phyloP scores from a whole-genome alignment of 2,797 vertebrate species.

The Jordanella pulchra region DNA sequence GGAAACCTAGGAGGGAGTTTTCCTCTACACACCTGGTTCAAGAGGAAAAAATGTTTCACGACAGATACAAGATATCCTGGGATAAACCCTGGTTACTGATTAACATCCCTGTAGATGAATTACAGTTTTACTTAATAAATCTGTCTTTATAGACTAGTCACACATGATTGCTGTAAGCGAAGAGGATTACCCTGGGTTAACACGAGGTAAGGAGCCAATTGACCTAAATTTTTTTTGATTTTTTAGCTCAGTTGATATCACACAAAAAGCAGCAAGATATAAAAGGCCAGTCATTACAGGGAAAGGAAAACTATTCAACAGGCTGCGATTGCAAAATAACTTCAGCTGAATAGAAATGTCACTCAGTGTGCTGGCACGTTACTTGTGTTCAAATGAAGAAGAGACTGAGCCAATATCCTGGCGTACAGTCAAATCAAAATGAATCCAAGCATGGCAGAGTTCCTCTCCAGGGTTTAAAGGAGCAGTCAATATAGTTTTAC shows the following conservation, averaged over 20 bases:
- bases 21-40: neutral
- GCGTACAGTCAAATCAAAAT: constrained; percentile 15
- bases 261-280: neutral
- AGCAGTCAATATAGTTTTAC: neutral
- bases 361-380: constrained; percentile 27
- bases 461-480: constrained; percentile 2
- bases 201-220: neutral
- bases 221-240: neutral
- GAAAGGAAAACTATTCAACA: neutral
- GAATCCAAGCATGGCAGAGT: constrained; percentile 10
- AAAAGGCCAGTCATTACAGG: constrained; percentile 1
- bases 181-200: neutral
- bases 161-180: neutral
- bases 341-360: constrained; percentile 29
- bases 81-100: constrained; percentile 7
- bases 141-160: no score
- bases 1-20: neutral
- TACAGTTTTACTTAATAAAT: constrained; percentile 6
- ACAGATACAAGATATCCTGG: neutral
- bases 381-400: constrained; percentile 30
- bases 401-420: constrained; percentile 34
- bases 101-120: constrained; percentile 5
- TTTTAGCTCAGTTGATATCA: neutral
- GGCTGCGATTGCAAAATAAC: constrained; percentile 37
- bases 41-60: neutral